phyloP scores from a whole-genome alignment of 2,888 invertebrate genomes.

The Girardia tigrina region DNA sequence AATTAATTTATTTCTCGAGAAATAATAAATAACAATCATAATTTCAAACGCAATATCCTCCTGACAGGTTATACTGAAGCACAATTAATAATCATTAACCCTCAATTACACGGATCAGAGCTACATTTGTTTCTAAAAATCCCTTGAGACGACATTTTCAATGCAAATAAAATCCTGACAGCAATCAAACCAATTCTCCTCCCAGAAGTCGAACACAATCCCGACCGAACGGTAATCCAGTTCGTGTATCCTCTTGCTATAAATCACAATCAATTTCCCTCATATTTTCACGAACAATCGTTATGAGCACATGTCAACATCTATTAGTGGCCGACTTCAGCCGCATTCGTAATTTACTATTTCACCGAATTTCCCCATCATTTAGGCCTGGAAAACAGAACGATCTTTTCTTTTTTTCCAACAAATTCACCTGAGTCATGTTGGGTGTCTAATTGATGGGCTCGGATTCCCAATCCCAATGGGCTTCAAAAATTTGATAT shows the following conservation, averaged over 20 bases:
- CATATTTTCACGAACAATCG: not conserved
- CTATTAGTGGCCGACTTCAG: not conserved
- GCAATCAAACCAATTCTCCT: not conserved
- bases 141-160: not conserved
- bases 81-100: not conserved
- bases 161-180: not conserved
- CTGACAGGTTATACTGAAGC: not conserved
- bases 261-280: not conserved
- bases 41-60: not conserved
- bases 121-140: not conserved
- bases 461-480: not conserved
- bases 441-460: not conserved
- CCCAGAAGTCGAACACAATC: not conserved
- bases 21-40: not conserved
- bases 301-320: not conserved
- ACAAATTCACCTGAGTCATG: not conserved
- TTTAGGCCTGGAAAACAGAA: not conserved
- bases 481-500: not conserved
- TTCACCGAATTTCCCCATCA: not conserved
- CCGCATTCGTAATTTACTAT: not conserved
- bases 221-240: not conserved
- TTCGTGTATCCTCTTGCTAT: not conserved
- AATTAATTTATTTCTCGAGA: not conserved
- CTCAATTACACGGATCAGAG: not conserved
- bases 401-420: not conserved